These are phyloP conservation scores for Tympanuchus pallidicinctus DNA, from an alignment of 2,113 vertebrate genomes.

Conservation along the genomic window DNA sequence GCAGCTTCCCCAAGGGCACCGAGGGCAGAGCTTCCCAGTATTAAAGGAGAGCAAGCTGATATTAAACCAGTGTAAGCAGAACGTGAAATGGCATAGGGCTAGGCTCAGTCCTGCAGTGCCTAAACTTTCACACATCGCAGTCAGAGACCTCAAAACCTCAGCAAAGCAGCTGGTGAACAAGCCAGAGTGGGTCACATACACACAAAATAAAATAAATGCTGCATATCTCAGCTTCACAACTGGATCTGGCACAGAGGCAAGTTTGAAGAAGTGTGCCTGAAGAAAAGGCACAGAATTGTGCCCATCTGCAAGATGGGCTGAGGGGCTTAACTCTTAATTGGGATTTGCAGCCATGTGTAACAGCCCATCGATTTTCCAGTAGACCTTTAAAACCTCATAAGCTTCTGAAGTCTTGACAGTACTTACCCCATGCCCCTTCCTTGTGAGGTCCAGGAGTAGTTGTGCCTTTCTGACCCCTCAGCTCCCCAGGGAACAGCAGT, in stretches of 20 bases:
- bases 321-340: background rate
- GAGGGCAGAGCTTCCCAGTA: background rate
- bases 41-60: background rate
- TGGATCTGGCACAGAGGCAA: background rate
- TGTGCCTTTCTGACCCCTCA: background rate
- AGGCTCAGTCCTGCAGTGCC: background rate
- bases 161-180: background rate
- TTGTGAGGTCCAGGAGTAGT: background rate
- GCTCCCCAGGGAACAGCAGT: background rate
- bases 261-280: background rate
- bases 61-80: background rate
- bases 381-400: background rate
- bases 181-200: background rate
- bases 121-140: background rate
- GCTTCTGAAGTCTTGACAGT: background rate
- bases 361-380: background rate
- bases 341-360: fast-evolving
- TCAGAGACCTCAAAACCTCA: background rate
- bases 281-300: background rate
- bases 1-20: background rate
- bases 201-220: background rate
- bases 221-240: background rate
- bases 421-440: background rate
- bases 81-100: background rate
- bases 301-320: background rate